Base-by-base conservation (phyloP, 2,888 invertebrate genomes). In the Teleiodes luculella region DNA sequence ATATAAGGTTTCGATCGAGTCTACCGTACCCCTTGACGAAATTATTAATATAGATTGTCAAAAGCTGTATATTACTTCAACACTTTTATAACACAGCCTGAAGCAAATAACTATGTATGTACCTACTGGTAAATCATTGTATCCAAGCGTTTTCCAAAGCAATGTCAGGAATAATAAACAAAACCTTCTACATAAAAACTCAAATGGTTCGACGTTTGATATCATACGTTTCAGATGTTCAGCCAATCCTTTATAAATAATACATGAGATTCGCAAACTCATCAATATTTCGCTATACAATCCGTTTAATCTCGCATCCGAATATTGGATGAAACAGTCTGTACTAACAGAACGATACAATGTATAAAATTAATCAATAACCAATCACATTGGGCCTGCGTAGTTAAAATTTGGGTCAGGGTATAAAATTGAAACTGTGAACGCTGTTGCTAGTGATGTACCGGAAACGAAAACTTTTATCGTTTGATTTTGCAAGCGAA, bases 321-420 rank as follows among this genome's bases (percentile, higher is more conserved):
- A 46, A 46, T 46, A 46, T 46, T 18, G 16, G 30, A 46, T 46
- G 11, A 46, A 46, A 10, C 46, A 13, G 31, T 16, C 43, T 43
- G 43, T 28, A 43, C 43, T 13, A 43, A 43, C 43, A 43, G 43
- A 43, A n/a, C 13, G n/a, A n/a, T 43, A 43, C 43, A 43, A 43
- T 28, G 28, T 43, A 43, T 43, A 49, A 77, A 79, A 78, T 72
- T 76, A 81, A 82, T 82, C 82, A 78, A 82, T 82, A 80, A 69
- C 70, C 80, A 77, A 81, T 82, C 78, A 74, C 66, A 72, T 55
- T 68, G 76, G 74, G 65, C 75, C 73, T 76, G 78, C 76, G 80
- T 78, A 74, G 77, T 79, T 78, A 62, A 69, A 66, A 80, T 75
- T 74, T 74, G 73, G 80, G 80, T 80, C 80, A 77, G 62, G 69